Percentiles rank a stretch among this genome's conserved stretches.
phyloP scores from a whole-genome alignment of 2,113 vertebrate genomes.

The Trachemys scripta region DNA sequence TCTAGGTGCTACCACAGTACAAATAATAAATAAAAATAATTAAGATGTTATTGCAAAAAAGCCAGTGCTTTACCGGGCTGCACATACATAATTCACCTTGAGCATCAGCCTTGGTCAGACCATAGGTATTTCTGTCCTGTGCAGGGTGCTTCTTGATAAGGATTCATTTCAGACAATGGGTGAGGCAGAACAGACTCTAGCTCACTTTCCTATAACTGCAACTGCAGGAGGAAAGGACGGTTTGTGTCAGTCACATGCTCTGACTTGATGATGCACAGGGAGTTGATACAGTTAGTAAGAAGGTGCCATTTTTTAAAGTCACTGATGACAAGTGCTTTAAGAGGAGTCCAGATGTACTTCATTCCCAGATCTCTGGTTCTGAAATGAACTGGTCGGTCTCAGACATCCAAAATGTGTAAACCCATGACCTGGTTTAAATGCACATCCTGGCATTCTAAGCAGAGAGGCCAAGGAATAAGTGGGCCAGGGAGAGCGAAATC shows the following conservation, averaged over 20 bases:
- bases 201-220: neutral
- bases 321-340: neutral
- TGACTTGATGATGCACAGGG: neutral
- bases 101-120: neutral
- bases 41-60: neutral
- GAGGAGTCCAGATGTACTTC: rapidly evolving
- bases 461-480: neutral
- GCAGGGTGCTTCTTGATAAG: neutral
- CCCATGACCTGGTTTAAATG: rapidly evolving
- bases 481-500: too few relatives aligned
- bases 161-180: neutral
- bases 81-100: neutral
- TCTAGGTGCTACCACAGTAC: neutral
- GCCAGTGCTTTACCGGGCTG: rapidly evolving
- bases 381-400: too few relatives aligned
- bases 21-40: neutral
- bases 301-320: neutral
- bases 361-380: neutral
- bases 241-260: neutral
- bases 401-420: rapidly evolving
- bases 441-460: neutral
- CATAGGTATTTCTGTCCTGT: neutral
- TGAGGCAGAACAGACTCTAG: neutral
- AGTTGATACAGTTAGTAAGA: neutral
- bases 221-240: neutral